A percentile compares a stretch with the other conserved stretches of the same genome.
These are phyloP conservation scores for Tauraco erythrolophus DNA, from an alignment of 2,113 vertebrate species.

Conservation along the genomic window DNA sequence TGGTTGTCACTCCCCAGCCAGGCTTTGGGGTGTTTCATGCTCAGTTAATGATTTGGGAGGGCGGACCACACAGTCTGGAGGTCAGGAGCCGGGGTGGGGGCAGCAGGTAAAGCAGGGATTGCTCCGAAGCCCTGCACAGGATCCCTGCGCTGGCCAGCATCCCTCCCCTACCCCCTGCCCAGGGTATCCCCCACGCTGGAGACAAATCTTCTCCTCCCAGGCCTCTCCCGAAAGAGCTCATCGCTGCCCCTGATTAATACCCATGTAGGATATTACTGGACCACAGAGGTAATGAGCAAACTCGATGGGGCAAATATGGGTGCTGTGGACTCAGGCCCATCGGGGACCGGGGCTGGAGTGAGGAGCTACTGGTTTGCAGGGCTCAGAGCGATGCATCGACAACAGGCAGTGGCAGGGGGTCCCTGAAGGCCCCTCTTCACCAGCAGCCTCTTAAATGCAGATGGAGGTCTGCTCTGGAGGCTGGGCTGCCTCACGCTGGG, in stretches of 20 bases:
- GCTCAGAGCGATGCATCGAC: fast-evolving
- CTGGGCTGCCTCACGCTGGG: not conserved
- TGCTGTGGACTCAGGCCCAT: fast-evolving
- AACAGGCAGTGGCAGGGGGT: fast-evolving
- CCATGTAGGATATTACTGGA: fast-evolving
- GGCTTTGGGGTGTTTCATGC: not conserved
- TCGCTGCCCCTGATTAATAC: fast-evolving
- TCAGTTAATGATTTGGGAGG: not conserved
- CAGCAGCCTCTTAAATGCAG: not conserved
- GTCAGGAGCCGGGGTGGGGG: not conserved
- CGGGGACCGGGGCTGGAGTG: fast-evolving
- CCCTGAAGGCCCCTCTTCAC: too few species aligned
- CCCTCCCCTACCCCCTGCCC: not conserved
- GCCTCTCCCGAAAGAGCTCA: fast-evolving
- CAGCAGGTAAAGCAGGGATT: not conserved
- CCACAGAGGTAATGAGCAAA: not conserved
- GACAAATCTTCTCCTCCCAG: not conserved
- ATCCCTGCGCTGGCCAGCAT: not conserved
- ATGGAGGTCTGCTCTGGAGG: too few species aligned
- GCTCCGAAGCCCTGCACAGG: fast-evolving
- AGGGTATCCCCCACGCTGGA: not conserved
- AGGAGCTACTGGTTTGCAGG: not conserved
- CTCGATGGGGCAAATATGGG: too few species aligned
- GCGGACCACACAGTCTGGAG: not conserved
- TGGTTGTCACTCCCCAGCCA: not conserved